Conservation (phyloP, 2,888 invertebrate species). For the Taenaris catops region DNA sequence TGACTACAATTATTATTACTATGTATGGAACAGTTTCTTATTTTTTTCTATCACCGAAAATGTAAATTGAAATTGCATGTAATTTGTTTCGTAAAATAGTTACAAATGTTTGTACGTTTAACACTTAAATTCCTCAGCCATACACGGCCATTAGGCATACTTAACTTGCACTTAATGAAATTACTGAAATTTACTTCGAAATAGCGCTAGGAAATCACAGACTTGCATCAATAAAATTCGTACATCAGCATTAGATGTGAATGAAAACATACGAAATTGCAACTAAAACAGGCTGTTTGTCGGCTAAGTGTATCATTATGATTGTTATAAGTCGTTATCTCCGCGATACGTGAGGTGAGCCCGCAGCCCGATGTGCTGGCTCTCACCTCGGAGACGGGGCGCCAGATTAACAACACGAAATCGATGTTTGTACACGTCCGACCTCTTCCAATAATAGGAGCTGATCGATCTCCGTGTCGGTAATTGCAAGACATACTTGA, state of each 20-base stretch:
- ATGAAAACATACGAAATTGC: slow-evolving; percentile 24
- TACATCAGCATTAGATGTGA: slow-evolving; percentile 21
- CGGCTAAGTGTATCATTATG: slow-evolving; percentile 50
- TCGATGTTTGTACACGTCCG: slow-evolving; percentile 78
- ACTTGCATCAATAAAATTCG: slow-evolving; percentile 17
- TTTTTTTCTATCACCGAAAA: too few relatives aligned
- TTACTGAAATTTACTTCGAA: slow-evolving; percentile 16
- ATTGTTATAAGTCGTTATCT: slow-evolving; percentile 60
- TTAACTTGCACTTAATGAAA: slow-evolving; percentile 19
- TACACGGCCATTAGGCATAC: slow-evolving; percentile 7
- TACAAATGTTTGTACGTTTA: neutral
- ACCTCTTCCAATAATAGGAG: slow-evolving; percentile 74
- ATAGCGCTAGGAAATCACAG: slow-evolving; percentile 19
- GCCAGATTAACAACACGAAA: slow-evolving; percentile 71
- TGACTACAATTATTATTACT: too few relatives aligned
- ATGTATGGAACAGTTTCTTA: too few relatives aligned
- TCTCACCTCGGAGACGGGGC: slow-evolving; percentile 59
- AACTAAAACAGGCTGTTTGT: slow-evolving; percentile 23
- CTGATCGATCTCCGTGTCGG: slow-evolving; percentile 67
- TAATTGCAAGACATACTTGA: slow-evolving; percentile 69
- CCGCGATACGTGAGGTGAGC: slow-evolving; percentile 66
- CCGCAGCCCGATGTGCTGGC: slow-evolving; percentile 39
- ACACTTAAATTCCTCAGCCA: slow-evolving; percentile 1
- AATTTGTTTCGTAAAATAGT: too few relatives aligned
- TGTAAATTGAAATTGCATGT: too few relatives aligned